Conservation (phyloP, 1,140 invertebrate genomes). For the Ladona fulva region DNA sequence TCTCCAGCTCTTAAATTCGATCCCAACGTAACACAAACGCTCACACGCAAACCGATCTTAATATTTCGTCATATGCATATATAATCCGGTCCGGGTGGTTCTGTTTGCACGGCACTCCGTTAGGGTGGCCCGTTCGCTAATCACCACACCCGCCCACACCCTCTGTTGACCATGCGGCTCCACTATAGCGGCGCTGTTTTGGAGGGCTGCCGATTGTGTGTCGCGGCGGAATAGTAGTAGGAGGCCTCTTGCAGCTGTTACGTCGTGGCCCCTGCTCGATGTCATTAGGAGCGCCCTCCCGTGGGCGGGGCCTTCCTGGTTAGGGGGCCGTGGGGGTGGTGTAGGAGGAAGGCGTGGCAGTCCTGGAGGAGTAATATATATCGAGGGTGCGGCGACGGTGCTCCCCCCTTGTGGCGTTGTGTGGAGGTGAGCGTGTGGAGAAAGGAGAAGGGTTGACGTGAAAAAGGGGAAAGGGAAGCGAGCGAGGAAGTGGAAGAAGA, state of each 20-base stretch:
- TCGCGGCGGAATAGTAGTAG: neutral
- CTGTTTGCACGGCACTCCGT: neutral
- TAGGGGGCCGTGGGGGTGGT: neutral
- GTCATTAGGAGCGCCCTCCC: neutral
- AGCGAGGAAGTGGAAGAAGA: neutral
- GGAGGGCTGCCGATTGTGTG: neutral
- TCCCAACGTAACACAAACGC: neutral
- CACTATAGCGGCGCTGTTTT: neutral
- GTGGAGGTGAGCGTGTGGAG: neutral
- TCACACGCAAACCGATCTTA: neutral
- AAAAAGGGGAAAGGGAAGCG: neutral
- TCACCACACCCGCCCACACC: neutral
- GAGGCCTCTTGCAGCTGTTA: neutral
- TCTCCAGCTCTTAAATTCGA: neutral
- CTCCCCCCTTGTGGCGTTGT: neutral
- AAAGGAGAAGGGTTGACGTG: neutral
- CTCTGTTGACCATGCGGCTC: neutral
- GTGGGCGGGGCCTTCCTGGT: neutral
- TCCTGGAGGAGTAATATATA: conserved; percentile 5
- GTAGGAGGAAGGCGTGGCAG: neutral
- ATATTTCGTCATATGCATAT: neutral
- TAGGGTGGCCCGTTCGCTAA: neutral
- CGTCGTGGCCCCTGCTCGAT: neutral
- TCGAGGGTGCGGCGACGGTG: neutral
- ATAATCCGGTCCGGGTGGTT: neutral